Conservation (phyloP, 2,113 vertebrate genomes). For the Brachyhypopomus occidentalis region DNA sequence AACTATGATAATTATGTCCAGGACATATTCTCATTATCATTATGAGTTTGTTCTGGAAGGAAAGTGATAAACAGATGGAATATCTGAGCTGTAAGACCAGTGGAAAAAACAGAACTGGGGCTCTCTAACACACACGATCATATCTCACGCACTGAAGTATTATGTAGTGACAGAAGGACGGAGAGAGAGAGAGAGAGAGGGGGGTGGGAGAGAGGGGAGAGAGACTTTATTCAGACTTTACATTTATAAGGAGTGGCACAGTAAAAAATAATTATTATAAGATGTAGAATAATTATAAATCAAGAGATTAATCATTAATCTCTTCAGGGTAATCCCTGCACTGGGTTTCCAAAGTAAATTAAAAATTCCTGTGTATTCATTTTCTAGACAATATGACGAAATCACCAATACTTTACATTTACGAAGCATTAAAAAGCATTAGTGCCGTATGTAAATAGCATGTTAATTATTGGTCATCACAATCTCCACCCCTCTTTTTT, state of each 20-base stretch:
- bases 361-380: not conserved
- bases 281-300: too few relatives aligned
- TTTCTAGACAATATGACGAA: not conserved
- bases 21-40: constrained; percentile 51
- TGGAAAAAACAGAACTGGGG: constrained; percentile 12
- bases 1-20: constrained; percentile 50
- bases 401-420: not conserved
- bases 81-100: constrained; percentile 1
- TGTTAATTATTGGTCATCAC: too few relatives aligned
- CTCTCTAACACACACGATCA: constrained; percentile 4
- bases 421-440: not conserved
- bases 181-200: not conserved
- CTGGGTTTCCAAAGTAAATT: not conserved
- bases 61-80: constrained; percentile 39
- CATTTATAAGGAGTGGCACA: too few relatives aligned
- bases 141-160: constrained; percentile 13
- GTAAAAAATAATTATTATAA: too few relatives aligned
- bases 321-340: not conserved
- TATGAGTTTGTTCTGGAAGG: constrained; percentile 39
- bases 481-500: constrained; percentile 39
- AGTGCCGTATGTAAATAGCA: too few relatives aligned
- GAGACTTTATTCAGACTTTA: too few relatives aligned
- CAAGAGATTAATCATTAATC: not conserved
- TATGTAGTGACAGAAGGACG: not conserved
- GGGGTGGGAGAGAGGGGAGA: not conserved